Base-by-base conservation (phyloP, 2,888 invertebrate species). In the Tetropium fuscum region DNA sequence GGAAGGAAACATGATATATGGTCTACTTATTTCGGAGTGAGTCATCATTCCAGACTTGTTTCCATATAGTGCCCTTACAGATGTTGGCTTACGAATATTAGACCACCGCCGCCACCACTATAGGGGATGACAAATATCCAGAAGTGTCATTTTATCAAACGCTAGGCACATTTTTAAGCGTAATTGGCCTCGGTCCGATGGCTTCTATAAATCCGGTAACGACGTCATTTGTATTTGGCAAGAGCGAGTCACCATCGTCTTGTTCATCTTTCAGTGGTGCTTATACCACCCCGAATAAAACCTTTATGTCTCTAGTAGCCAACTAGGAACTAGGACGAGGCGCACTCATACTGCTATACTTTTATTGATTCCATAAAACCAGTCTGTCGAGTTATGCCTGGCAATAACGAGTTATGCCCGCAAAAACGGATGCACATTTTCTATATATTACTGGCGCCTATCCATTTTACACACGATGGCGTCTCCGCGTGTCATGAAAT, bases 201-300 rank as follows among this genome's bases (percentile, higher is more conserved):
- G 47, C 34, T 34, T 19, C 34, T 30, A 66, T 67, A 70, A 68
- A 71, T 70, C 66, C 58, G 63, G 60, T 73, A 75, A 74, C 73
- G 73, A 74, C 66, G 70, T 73, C 73, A 70, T 75, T 74, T 74
- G 71, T 73, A 72, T 71, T 70, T 71, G 68, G 68, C 67, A 66
- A 57, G 59, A 64, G 64, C 67, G 64, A 64, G 63, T 57, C 60
- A 64, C 59, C 57, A 53, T 62, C 67, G 68, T 63, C 66, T 66
- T 68, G 67, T 61, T 62, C 67, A 67, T 66, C 58, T 70, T 66
- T 59, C 67, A 54, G 64, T 60, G 63, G 59, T 65, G 53, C 64
- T 64, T 65, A 60, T 20, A 61, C 53, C 53, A 47, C 38, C 59
- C 57, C 62, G 60, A 65, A 63, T 58, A 62, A 58, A 58, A 55